Base-by-base conservation (phyloP, 2,797 vertebrate genomes). In the Enteromius afrohamiltoni region DNA sequence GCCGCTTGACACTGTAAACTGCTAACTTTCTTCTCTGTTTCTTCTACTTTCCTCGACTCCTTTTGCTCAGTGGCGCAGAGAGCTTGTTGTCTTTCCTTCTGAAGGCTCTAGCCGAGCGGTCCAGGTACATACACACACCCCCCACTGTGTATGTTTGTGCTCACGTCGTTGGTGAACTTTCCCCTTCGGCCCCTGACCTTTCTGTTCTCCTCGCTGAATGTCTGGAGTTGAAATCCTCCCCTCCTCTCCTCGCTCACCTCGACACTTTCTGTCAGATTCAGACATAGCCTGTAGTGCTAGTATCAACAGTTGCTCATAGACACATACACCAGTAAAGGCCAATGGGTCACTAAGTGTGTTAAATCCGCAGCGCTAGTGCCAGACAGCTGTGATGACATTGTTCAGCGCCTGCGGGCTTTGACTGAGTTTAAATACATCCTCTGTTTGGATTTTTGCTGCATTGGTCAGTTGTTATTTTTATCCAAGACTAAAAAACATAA, bases 1-100 rank as follows among this genome's bases (percentile, higher is more conserved):
- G 89, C 91, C 69, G 88, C 85, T 75, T 89, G 86, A 89, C 82
- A 37, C 84, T 90, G 53, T 86, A n/a, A 88, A 37, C 86, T 74
- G 73, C 58, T 85, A 70, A 84, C 77, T 73, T 75, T 74, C n/a
- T 71, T 82, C 77, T 73, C 51, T 83, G 40, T 79, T 80, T 77
- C 69, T 55, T 45, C 40, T 65, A 17, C 37, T 68, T 23, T 65
- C 67, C 67, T 60, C 13, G 70, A 19, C 14, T 62, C 83, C 60
- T 79, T 80, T 75, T 81, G 87, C 91, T 84, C 93, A 95, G 94
- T 91, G 94, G 93, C 92, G 93, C 93, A 3, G 93, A 95, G 90
- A 91, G 92, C 90, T 93, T 95, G 91, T 93, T 95, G 93, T 91
- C 91, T 80, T 93, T 95, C 81, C 91, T 95, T 82, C 93, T 95